Base-by-base conservation (phyloP, 2,113 vertebrate species). In the Montifringilla adamsi region DNA sequence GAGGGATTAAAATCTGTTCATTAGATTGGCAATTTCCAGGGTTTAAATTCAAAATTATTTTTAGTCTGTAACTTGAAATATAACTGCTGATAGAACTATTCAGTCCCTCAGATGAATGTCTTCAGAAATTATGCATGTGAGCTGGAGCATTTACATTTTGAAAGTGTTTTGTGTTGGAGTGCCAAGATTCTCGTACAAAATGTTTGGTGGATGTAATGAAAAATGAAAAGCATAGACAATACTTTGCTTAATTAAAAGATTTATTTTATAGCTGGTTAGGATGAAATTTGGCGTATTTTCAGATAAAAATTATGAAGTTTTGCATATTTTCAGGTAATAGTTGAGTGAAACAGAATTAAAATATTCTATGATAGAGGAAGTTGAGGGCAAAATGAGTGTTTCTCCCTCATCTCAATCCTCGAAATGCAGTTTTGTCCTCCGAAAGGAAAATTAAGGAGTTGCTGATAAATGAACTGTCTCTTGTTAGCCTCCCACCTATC, bases 141-240 rank as follows among this genome's bases (percentile, higher is more conserved):
- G 66, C 62, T 93, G 22, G 27, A 64, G 80, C 70, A 66, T 93
- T 94, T 96, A 78, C 37, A 62, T 92, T 95, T 93, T 90, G 56
- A 79, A 94, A 95, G 73, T 75, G 73, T 95, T 95, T 92, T 81
- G 88, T 86, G 69, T 60, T 56, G 53, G 23, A 81, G 88, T 96
- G 79, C 44, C 64, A 90, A 2, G 63, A 55, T 74, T 87, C 52
- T 79, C 2, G 0, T 95, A 58, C 46, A 44, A 50, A 92, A 70
- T 63, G 30, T 80, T 88, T 64, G n/a, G 20, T 90, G 68, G 41
- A 1, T 30, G 37, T 53, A 84, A 56, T 60, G 24, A 90, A 78
- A 86, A 89, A 81, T 55, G 20, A 47, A 85, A 93, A 75, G n/a
- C 58, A 13, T 33, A 64, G 47, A 68, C 31, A 67, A 70, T 90